A percentile compares a stretch with the other conserved stretches of the same genome.
Conservation (phyloP, 1,140 invertebrate genomes). For the Thaumetopoea pityocampa region DNA sequence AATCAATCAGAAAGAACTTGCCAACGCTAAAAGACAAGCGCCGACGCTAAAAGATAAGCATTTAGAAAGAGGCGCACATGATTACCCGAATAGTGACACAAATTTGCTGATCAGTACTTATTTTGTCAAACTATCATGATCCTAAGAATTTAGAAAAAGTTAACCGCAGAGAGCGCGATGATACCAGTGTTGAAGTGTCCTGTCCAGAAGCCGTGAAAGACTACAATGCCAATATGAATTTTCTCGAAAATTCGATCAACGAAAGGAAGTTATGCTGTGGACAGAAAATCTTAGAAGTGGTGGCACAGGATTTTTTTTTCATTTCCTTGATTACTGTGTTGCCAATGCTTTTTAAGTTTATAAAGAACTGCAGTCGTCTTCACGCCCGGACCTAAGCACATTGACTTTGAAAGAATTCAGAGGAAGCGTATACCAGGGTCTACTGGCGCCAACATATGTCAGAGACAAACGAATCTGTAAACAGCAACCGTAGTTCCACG, state of each 20-base stretch:
- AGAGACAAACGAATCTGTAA: background rate
- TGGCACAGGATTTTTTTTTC: constrained; percentile 20
- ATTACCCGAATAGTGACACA: constrained; percentile 11
- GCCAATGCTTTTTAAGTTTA: constrained; percentile 20
- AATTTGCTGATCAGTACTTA: constrained; percentile 12
- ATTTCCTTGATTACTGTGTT: constrained; percentile 21
- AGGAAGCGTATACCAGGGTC: constrained; percentile 2
- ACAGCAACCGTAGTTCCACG: constrained; percentile 10
- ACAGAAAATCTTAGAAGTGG: constrained; percentile 20
- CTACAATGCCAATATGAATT: constrained; percentile 22
- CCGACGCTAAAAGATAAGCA: no score
- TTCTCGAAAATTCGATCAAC: constrained; percentile 11
- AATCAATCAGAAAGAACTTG: constrained; percentile 12
- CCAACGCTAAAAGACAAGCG: constrained; percentile 13
- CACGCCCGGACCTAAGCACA: constrained; percentile 7
- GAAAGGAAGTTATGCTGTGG: constrained; percentile 2
- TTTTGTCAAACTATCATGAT: constrained; percentile 19
- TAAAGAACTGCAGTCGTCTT: constrained; percentile 16
- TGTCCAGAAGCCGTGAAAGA: constrained; percentile 15
- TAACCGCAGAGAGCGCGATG: constrained; percentile 11
- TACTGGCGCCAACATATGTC: constrained; percentile 1
- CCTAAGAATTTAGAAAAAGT: constrained; percentile 9
- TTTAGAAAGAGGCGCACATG: constrained; percentile 14
- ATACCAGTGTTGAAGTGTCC: constrained; percentile 6
- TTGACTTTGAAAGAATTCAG: constrained; percentile 18